Evolutionary conservation across 2,888 invertebrate species (phyloP).

Genomic region (Archaeoteleia sp.): DNA sequence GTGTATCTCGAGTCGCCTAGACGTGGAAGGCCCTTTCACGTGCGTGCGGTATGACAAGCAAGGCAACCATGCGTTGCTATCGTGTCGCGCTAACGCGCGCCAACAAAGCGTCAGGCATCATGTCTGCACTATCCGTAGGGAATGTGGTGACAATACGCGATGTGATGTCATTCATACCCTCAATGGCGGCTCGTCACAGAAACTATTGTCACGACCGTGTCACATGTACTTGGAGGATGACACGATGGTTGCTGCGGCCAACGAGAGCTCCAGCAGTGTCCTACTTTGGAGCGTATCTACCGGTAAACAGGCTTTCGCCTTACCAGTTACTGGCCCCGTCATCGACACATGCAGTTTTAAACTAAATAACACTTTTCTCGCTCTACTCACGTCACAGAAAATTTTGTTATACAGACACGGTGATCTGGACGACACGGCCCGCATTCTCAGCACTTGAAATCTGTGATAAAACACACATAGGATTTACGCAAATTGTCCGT

Average conservation of each 20-base stretch:
- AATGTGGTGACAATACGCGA: slow-evolving; percentile 74
- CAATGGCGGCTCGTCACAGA: slow-evolving; percentile 81
- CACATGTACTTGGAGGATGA: slow-evolving; percentile 78
- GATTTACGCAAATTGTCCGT: too few relatives aligned
- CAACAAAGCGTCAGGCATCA: slow-evolving; percentile 76
- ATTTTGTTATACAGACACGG: slow-evolving; percentile 79
- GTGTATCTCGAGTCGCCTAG: slow-evolving; percentile 72
- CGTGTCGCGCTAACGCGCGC: slow-evolving; percentile 81
- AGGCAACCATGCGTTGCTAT: slow-evolving; percentile 81
- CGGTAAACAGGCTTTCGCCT: slow-evolving; percentile 76
- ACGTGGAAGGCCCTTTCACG: slow-evolving; percentile 85
- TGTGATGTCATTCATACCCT: slow-evolving; percentile 80
- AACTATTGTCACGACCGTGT: slow-evolving; percentile 81
- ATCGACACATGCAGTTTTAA: slow-evolving; percentile 81
- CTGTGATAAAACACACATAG: slow-evolving; percentile 40
- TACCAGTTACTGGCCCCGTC: slow-evolving; percentile 81
- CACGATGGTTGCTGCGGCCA: slow-evolving; percentile 83
- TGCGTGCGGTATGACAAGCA: slow-evolving; percentile 82
- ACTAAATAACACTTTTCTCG: slow-evolving; percentile 77
- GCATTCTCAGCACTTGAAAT: too few relatives aligned
- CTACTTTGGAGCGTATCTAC: slow-evolving; percentile 80
- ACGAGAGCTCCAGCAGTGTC: slow-evolving; percentile 82
- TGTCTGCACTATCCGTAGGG: slow-evolving; percentile 75
- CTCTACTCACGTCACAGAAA: slow-evolving; percentile 81
- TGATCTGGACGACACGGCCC: too few relatives aligned